These are phyloP conservation scores for Phortica variegata DNA, from an alignment of 1,140 invertebrate genomes.

Conservation along the genomic window DNA sequence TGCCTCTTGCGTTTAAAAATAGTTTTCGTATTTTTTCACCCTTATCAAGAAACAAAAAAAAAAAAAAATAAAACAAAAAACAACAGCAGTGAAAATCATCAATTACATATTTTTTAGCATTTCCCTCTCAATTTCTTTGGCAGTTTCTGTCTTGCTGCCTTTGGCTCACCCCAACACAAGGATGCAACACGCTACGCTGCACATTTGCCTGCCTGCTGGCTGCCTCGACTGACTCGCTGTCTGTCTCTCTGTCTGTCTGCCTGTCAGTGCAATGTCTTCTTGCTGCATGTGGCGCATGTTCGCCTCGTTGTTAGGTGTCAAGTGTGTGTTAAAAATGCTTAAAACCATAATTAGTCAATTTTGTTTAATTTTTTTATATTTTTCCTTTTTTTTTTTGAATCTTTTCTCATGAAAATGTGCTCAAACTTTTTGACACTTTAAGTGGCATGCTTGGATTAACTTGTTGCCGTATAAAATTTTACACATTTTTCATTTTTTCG, in stretches of 20 bases:
- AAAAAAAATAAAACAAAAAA: too few species aligned
- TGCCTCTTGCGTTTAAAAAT: neutral
- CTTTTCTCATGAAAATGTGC: neutral
- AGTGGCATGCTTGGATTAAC: too few species aligned
- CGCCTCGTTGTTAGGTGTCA: neutral
- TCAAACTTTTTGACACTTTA: too few species aligned
- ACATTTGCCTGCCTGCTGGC: neutral
- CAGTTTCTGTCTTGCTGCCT: too few species aligned
- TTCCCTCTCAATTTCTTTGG: too few species aligned
- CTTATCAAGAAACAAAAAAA: too few species aligned
- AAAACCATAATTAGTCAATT: conserved; percentile 16
- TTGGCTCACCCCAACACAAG: neutral
- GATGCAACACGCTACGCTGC: neutral
- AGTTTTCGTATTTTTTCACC: neutral
- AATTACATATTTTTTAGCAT: neutral
- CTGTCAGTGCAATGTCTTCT: conserved; percentile 4
- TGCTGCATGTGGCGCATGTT: neutral
- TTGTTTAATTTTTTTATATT: too few species aligned
- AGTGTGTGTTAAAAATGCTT: conserved; percentile 14
- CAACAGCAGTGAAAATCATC: neutral
- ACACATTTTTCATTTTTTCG: too few species aligned
- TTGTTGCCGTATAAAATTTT: too few species aligned
- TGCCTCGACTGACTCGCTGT: conserved; percentile 2
- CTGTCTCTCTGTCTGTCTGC: neutral
- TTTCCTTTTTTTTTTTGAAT: conserved; percentile 1